Percentiles rank a stretch among this genome's conserved stretches.
Conservation (phyloP, 2,113 vertebrate genomes). For the Platanista minor region DNA sequence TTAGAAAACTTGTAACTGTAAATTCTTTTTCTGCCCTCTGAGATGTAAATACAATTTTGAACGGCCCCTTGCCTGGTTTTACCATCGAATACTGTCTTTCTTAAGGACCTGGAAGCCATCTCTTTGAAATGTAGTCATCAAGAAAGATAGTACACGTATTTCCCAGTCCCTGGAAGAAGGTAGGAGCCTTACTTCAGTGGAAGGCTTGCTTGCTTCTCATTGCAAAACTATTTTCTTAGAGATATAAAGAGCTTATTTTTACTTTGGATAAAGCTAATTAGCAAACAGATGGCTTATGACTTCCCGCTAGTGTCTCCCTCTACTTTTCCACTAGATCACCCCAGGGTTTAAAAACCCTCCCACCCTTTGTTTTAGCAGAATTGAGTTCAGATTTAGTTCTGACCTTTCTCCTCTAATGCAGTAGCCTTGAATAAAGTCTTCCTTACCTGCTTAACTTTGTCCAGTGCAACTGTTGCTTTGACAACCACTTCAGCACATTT, state of each 20-base stretch:
- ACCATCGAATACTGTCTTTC: neutral
- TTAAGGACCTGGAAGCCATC: neutral
- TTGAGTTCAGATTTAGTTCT: neutral
- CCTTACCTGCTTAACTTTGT: neutral
- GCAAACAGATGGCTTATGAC: neutral
- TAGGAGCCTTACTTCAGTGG: neutral
- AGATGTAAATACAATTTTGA: neutral
- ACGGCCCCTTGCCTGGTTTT: neutral
- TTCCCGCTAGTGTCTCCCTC: neutral
- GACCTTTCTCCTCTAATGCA: neutral
- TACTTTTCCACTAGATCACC: neutral
- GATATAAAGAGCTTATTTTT: neutral
- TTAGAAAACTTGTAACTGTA: neutral
- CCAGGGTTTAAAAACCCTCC: neutral
- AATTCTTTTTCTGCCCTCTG: neutral
- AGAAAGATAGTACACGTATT: neutral
- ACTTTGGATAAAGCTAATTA: neutral
- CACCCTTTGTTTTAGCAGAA: neutral
- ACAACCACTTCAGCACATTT: neutral
- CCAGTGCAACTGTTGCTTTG: neutral
- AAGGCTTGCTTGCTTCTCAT: neutral
- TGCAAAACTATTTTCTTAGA: neutral
- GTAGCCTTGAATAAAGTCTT: neutral
- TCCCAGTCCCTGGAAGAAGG: neutral
- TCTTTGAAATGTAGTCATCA: neutral